phyloP scores from a whole-genome alignment of 2,888 invertebrate species.

The Atethmia centrago region DNA sequence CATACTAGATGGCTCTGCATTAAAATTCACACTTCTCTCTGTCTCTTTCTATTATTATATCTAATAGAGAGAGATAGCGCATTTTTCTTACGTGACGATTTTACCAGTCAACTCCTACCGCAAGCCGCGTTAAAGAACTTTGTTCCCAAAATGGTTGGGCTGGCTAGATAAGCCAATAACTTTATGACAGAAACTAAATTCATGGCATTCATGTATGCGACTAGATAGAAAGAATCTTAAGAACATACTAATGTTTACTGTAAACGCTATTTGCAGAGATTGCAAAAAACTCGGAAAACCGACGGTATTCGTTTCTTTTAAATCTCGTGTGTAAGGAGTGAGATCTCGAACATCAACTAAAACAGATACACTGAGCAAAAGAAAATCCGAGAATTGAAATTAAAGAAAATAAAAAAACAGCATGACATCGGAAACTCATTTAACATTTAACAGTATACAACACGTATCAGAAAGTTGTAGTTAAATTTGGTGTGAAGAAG shows the following conservation, averaged over 20 bases:
- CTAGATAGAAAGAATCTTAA: neutral
- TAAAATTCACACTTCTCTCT: too few species aligned
- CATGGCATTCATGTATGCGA: neutral
- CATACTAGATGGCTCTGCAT: too few species aligned
- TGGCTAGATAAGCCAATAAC: too few species aligned
- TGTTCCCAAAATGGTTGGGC: neutral
- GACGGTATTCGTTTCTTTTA: neutral
- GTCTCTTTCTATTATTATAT: too few species aligned
- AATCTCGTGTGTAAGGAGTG: neutral
- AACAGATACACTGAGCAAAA: neutral
- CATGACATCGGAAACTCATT: conserved; percentile 3
- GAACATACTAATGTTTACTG: neutral
- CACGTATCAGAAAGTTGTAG: too few species aligned
- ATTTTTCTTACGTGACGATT: too few species aligned
- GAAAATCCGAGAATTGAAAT: neutral
- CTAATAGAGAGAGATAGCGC: too few species aligned
- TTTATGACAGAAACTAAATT: neutral
- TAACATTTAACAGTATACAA: neutral
- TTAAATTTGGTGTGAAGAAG: too few species aligned
- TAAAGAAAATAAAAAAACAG: neutral
- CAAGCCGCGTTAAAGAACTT: too few species aligned
- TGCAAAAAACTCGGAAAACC: neutral
- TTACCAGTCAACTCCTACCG: too few species aligned
- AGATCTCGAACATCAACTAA: neutral
- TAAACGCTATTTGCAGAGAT: neutral